Evolutionary conservation across 2,113 vertebrate genomes (phyloP).

Genomic region (Corvus moneduloides): DNA sequence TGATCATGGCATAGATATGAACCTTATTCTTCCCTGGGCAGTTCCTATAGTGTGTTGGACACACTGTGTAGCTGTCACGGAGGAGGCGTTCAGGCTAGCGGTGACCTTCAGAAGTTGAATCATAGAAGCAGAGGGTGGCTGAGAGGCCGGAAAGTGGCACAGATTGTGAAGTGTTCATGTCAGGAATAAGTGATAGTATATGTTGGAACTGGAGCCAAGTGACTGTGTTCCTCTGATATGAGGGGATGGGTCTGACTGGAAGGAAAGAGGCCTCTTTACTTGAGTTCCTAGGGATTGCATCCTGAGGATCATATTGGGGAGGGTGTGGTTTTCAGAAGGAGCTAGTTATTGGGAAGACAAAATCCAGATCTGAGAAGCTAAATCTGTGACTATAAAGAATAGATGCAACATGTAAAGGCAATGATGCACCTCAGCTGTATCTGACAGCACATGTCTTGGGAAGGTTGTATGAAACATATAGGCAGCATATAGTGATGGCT

Average conservation of each 20-base stretch:
- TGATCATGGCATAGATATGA: background rate
- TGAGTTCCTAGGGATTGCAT: background rate
- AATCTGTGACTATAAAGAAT: background rate
- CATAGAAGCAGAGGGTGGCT: background rate
- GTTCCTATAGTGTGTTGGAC: background rate
- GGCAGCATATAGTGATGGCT: background rate
- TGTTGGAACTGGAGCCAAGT: conserved; percentile 35
- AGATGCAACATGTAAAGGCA: background rate
- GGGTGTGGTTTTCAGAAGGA: background rate
- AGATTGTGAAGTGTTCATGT: conserved; percentile 7
- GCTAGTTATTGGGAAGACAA: background rate
- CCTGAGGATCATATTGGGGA: background rate
- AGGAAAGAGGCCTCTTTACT: conserved; percentile 13
- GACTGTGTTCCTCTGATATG: background rate
- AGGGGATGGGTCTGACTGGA: background rate
- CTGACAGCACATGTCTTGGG: background rate
- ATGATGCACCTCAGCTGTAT: background rate
- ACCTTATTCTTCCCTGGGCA: background rate
- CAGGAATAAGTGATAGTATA: background rate
- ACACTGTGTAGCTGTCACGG: background rate
- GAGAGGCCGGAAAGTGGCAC: conserved; percentile 16
- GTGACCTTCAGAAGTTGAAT: conserved; percentile 20
- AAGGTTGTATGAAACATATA: background rate
- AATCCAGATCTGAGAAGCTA: background rate
- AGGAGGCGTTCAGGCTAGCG: background rate